phyloP scores from a whole-genome alignment of 2,113 vertebrate species.

The Nycticorax nycticorax region DNA sequence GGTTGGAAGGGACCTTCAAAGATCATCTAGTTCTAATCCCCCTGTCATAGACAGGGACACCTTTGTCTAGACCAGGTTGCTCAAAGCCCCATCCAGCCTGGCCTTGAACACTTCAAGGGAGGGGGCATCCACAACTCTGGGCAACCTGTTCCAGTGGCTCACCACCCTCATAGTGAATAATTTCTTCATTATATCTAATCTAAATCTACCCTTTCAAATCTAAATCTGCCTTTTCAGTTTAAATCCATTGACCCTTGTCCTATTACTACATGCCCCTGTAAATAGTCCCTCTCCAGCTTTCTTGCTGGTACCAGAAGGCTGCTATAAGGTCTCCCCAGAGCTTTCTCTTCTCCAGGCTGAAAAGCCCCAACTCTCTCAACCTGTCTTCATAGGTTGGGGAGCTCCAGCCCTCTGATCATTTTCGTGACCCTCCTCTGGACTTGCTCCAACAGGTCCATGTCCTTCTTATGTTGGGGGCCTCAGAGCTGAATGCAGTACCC shows the following conservation, averaged over 20 bases:
- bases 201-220: neutral
- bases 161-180: neutral
- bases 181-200: neutral
- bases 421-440: neutral
- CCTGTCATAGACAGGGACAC: neutral
- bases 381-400: neutral
- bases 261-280: neutral
- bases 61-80: neutral
- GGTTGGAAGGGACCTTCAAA: neutral
- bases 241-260: neutral
- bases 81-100: neutral
- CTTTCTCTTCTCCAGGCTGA: neutral
- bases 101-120: neutral
- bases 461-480: neutral
- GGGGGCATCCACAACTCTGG: neutral
- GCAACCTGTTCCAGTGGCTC: neutral
- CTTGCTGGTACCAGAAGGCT: neutral
- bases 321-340: neutral
- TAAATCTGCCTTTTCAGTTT: neutral
- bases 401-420: neutral
- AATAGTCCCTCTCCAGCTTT: neutral
- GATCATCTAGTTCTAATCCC: neutral
- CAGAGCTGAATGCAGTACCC: neutral
- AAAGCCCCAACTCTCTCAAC: neutral
- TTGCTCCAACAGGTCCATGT: neutral